phyloP scores from a whole-genome alignment of 37 sponge, comb jelly and placozoan genomes.

The Aphrocallistes beatrix region DNA sequence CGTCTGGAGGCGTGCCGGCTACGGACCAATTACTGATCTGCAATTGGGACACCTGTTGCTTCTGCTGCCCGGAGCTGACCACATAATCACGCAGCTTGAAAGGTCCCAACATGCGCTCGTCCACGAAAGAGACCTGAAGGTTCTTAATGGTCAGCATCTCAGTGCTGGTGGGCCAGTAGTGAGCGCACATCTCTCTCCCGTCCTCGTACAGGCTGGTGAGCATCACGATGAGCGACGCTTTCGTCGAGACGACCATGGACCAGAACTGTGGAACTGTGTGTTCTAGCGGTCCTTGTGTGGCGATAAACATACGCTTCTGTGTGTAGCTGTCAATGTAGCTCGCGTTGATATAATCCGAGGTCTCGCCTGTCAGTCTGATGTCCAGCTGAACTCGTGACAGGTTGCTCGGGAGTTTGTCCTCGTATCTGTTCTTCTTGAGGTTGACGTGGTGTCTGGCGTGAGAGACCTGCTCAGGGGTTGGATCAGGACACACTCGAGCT shows the following conservation, averaged over 20 bases:
- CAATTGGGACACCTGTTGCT: background rate
- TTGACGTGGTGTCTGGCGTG: background rate
- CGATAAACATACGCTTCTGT: constrained; percentile 14
- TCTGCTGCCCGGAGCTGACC: background rate
- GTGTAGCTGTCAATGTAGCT: constrained; percentile 20
- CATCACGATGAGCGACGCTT: constrained; percentile 1
- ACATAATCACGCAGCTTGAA: background rate
- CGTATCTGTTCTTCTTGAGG: background rate
- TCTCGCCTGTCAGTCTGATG: background rate
- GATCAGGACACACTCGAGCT: background rate
- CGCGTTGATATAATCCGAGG: constrained; percentile 27
- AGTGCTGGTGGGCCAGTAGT: constrained; percentile 10
- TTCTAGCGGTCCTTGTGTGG: constrained; percentile 17
- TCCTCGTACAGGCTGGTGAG: constrained; percentile 12
- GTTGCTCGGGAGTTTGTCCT: background rate
- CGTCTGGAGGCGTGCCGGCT: background rate
- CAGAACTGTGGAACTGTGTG: constrained; percentile 6
- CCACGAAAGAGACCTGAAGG: constrained; percentile 1
- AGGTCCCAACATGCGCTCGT: background rate
- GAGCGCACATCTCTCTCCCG: constrained; percentile 1
- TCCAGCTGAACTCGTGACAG: background rate
- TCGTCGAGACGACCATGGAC: background rate
- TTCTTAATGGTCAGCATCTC: constrained; percentile 9
- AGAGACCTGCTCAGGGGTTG: background rate
- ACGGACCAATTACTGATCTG: background rate